Evolutionary conservation across 2,113 vertebrate genomes (phyloP).

Genomic region (Parus major): DNA sequence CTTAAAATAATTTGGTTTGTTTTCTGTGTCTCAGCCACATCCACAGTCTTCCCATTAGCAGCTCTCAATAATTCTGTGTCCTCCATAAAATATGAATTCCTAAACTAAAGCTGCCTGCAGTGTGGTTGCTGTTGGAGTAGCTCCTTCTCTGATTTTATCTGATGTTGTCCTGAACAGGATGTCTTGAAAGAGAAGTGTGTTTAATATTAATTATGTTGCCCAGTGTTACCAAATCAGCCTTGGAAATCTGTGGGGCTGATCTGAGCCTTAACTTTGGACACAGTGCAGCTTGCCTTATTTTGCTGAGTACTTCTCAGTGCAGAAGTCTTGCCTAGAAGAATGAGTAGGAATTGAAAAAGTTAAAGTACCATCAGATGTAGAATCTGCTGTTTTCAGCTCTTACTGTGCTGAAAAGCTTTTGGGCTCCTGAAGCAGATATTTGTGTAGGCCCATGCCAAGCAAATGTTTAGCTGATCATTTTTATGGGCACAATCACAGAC

Average conservation of each 20-base stretch:
- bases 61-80: neutral
- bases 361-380: neutral
- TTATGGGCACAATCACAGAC: neutral
- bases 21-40: neutral
- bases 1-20: neutral
- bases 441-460: neutral
- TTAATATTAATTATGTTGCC: neutral
- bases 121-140: neutral
- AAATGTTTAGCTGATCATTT: neutral
- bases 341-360: neutral
- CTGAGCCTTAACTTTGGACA: neutral
- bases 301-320: neutral
- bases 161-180: neutral
- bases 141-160: neutral
- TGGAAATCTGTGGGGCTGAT: neutral
- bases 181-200: neutral
- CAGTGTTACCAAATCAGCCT: neutral
- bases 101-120: neutral
- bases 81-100: neutral
- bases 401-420: neutral
- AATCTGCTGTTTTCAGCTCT: neutral
- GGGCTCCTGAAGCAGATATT: neutral
- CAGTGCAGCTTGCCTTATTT: neutral
- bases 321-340: neutral
- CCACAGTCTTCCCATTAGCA: neutral